Evolutionary conservation across 2,888 invertebrate genomes (phyloP), one percentile per base, ranked within the genome.

Genomic region (Neoscelio sp.): DNA sequence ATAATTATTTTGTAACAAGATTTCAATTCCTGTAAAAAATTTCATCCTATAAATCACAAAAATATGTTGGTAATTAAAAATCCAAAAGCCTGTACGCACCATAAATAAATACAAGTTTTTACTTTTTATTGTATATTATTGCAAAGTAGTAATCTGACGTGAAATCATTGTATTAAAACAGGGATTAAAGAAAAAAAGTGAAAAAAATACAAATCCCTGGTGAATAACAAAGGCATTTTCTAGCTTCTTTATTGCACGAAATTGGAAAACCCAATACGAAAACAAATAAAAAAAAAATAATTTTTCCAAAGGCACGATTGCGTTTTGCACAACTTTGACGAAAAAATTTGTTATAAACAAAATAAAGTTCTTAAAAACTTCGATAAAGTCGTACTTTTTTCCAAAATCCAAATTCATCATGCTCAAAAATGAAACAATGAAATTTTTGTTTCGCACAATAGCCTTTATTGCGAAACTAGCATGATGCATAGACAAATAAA

Each of bases 381-480:
- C n/a, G n/a, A n/a, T n/a, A n/a, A n/a, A n/a, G n/a, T n/a, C n/a
- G 7, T 26, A 26, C 3, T n/a, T n/a, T n/a, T n/a, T n/a, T n/a
- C n/a, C n/a, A n/a, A n/a, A n/a, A n/a, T n/a, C n/a, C n/a, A n/a
- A n/a, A n/a, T n/a, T n/a, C n/a, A n/a, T n/a, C n/a, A n/a, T n/a
- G n/a, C n/a, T n/a, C n/a, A n/a, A n/a, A n/a, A n/a, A n/a, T n/a
- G n/a, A n/a, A n/a, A n/a, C n/a, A n/a, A n/a, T n/a, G n/a, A n/a
- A n/a, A n/a, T n/a, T n/a, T 38, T 54, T 12, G 23, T 42, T 30
- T 33, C 60, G 20, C 40, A 62, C 30, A 54, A 35, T 54, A 6
- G 44, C 52, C 7, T 56, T 15, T 13, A 71, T 62, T 73, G 62
- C 62, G 38, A 54, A 50, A 50, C 62, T 33, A 71, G 60, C 52